Evolutionary conservation across 2,888 invertebrate species (phyloP), one percentile per base, ranked within the genome.

Genomic region (Oligia fasciuncula): DNA sequence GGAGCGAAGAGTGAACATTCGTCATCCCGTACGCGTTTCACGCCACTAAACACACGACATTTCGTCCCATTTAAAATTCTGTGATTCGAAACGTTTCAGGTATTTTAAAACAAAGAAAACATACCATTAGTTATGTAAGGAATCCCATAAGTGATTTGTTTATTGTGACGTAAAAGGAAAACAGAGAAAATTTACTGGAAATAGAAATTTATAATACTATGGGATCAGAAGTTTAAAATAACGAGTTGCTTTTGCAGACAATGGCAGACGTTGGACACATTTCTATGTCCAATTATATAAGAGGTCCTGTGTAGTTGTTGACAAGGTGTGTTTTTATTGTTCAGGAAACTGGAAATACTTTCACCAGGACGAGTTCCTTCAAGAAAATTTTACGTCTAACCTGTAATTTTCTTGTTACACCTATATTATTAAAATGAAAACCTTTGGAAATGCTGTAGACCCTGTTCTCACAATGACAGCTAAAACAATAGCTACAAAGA

Each of bases 31-130:
- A 91, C 94, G 95, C 94, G 94, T 94, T 93, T 95, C 93, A 94
- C 91, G 90, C 89, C 92, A 91, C 92, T 93, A 92, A 93, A 93
- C 94, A 93, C 93, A 94, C 94, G 90, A 95, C 91, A 93, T 92
- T 87, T 88, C 83, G 80, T 87, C 85, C 89, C 89, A 89, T 89
- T 90, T 89, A 89, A 89, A 87, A 86, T 86, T 75, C 80, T 84
- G 74, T 86, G 83, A 88, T 89, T 90, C 74, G 81, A 87, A 88
- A 90, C 87, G 83, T 84, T 86, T 83, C 80, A 86, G 90, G 93
- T 91, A 95, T 95, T 94, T 95, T 94, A 94, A 95, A 94, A 95
- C 91, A 93, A 93, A 92, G 93, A 94, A 93, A 95, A 95, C 92
- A 95, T 85, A 82, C 84, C 88, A 88, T 92, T 89, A 83, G 88